phyloP scores from a whole-genome alignment of 2,113 vertebrate genomes.

The Picathartes gymnocephalus region DNA sequence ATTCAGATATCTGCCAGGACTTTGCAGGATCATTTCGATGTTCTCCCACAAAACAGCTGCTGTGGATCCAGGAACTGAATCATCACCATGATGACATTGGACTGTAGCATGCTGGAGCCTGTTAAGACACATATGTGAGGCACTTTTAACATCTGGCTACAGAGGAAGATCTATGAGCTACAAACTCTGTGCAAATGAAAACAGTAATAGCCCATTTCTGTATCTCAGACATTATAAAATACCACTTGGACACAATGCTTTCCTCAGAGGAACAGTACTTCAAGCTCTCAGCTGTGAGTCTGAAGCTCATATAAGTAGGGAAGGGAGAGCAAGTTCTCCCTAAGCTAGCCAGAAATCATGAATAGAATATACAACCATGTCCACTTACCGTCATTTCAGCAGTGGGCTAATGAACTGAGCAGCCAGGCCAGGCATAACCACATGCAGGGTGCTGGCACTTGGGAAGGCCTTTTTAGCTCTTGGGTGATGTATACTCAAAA shows the following conservation, averaged over 20 bases:
- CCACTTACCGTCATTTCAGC: constrained; percentile 28
- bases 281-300: neutral
- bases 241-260: neutral
- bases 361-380: constrained; percentile 44
- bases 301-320: neutral
- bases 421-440: neutral
- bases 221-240: neutral
- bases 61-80: neutral
- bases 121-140: neutral
- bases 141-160: neutral
- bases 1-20: neutral
- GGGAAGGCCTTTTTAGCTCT: neutral
- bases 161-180: neutral
- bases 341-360: constrained; percentile 23
- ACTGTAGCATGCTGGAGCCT: neutral
- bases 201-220: neutral
- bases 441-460: neutral
- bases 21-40: neutral
- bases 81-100: neutral
- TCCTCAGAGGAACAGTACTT: neutral
- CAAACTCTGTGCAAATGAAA: constrained; percentile 1
- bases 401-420: constrained; percentile 35
- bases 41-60: neutral
- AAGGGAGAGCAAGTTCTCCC: constrained; percentile 26
- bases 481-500: neutral